These are phyloP conservation scores for Rhinopomastus cyanomelas DNA, from an alignment of 2,113 vertebrate species.

Conservation along the genomic window DNA sequence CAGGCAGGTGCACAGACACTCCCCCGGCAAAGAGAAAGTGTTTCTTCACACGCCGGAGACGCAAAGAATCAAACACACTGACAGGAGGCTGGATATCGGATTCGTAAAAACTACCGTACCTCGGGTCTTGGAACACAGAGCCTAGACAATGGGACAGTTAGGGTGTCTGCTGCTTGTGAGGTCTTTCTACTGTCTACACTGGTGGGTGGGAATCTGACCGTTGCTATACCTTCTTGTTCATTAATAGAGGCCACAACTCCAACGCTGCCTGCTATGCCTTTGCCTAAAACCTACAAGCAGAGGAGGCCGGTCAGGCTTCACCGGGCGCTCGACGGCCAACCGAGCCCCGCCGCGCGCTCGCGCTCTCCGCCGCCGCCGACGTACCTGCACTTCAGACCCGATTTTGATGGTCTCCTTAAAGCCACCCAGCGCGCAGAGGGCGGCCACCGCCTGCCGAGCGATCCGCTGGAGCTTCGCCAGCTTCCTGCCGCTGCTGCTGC, in stretches of 20 bases:
- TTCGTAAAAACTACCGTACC: conserved; percentile 77
- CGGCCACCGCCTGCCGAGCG: conserved; percentile 94
- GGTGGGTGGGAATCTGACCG: conserved; percentile 89
- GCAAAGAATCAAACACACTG: not conserved
- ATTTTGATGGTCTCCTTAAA: conserved; percentile 99
- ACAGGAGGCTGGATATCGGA: conserved; percentile 23
- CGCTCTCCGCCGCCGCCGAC: not conserved
- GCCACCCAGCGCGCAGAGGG: conserved; percentile 94
- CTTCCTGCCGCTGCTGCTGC: conserved; percentile 92
- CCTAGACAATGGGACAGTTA: conserved; percentile 95
- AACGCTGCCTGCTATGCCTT: conserved; percentile 91
- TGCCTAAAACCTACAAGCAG: conserved; percentile 88
- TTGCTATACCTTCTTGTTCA: conserved; percentile 97
- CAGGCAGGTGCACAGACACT: not conserved
- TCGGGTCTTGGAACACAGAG: conserved; percentile 96
- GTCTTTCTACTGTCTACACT: conserved; percentile 88
- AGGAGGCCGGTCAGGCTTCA: not conserved
- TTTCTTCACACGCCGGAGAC: not conserved
- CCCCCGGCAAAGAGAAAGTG: not conserved
- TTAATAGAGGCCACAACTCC: conserved; percentile 97
- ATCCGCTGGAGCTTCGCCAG: conserved; percentile 94
- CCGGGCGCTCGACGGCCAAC: too few species aligned
- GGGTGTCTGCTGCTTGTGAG: conserved; percentile 91
- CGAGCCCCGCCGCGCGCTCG: too few species aligned
- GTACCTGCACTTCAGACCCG: conserved; percentile 97